Evolutionary conservation across 2,797 vertebrate species (phyloP), one percentile per base, ranked within the genome.

Genomic region (Uromys caudimaculatus): DNA sequence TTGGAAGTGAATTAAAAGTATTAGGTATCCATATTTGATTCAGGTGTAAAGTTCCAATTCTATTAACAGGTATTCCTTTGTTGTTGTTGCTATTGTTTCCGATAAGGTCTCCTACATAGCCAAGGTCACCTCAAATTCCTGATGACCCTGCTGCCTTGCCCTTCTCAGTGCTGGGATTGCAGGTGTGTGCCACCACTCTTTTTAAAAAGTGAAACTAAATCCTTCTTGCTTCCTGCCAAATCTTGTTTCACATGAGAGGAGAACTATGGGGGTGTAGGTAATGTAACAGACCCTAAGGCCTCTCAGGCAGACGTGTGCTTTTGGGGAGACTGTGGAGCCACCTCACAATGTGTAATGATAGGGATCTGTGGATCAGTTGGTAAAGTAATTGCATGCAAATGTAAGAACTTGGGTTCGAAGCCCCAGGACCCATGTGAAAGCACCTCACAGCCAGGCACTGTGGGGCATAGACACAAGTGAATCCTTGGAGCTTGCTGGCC

Each of bases 161-260:
- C 73, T 90, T 60, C 44, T 50, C 23, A 54, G 32, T 21, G 62
- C 58, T 64, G 16, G 27, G 56, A 62, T n/a, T 62, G 16, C 56
- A 62, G 29, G 29, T 77, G 41, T 50, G 69, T 44, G 9, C 38
- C 24, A 21, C 44, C 50, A 73, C 9, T 85, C 52, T 76, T 89
- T 79, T 85, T 35, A 16, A 38, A 90, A 69, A 38, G 84, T 23
- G 4, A 87, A 83, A 83, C 56, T 44, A 6, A 81, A 90, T 27
- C 4, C 1, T 75, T 21, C 64, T n/a, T 56, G 83, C 21, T 95
- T 94, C 58, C 93, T 87, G 75, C 78, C 89, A 92, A 82, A 91
- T 88, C 76, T 50, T 27, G 56, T 56, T 92, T 96, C 56, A 83
- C 23, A 29, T 35, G 17, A 47, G 23, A 69, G 56, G 47, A 82